Conservation (phyloP, 2,113 vertebrate species). For the Chionis minor region DNA sequence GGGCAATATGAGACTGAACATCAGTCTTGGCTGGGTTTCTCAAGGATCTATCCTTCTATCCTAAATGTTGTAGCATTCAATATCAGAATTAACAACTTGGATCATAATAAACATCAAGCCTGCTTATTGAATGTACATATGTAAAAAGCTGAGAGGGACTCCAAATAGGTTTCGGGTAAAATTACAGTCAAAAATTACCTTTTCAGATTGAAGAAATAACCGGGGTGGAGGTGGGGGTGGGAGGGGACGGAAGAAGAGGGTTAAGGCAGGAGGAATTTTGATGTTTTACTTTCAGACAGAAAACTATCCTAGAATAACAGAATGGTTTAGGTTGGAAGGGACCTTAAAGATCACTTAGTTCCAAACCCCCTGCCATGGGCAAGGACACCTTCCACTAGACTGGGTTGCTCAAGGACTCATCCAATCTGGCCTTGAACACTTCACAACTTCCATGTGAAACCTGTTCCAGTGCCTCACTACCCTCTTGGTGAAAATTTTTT, state of each 20-base stretch:
- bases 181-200: background rate
- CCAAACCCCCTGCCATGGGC: too few relatives aligned
- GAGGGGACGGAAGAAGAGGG: too few relatives aligned
- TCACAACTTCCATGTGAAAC: too few relatives aligned
- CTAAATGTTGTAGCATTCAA: background rate
- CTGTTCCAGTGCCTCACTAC: too few relatives aligned
- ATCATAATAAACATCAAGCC: background rate
- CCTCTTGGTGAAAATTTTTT: too few relatives aligned
- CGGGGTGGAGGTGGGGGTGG: rapidly evolving
- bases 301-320: too few relatives aligned
- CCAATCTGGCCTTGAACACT: too few relatives aligned
- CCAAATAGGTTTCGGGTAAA: background rate
- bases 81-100: background rate
- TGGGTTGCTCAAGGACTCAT: too few relatives aligned
- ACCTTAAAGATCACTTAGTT: too few relatives aligned
- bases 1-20: background rate
- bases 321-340: too few relatives aligned
- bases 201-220: background rate
- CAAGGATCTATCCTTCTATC: background rate
- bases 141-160: background rate
- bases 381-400: too few relatives aligned
- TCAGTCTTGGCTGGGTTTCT: background rate
- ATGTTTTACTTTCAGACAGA: background rate
- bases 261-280: background rate
- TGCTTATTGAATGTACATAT: background rate